Evolutionary conservation across 2,797 vertebrate species (phyloP).

Genomic region (Steatocranus sp.): DNA sequence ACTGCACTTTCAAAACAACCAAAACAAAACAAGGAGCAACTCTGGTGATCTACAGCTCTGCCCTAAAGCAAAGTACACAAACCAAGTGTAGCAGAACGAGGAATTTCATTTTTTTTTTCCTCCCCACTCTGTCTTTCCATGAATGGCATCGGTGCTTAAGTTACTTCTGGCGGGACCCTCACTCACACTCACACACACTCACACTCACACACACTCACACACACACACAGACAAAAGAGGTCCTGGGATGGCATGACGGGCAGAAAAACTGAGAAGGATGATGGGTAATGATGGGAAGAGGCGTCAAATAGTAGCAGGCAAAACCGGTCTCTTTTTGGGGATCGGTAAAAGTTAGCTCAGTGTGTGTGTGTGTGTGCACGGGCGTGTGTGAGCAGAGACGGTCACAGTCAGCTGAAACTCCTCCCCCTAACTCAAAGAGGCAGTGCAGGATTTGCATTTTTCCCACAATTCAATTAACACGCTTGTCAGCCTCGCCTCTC

Average conservation of each 20-base stretch:
- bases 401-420: constrained; percentile 52
- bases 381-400: constrained; percentile 11
- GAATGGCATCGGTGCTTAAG: constrained; percentile 33
- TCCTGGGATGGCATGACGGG: background rate
- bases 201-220: background rate
- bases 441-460: constrained; percentile 73
- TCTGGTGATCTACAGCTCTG: constrained; percentile 35
- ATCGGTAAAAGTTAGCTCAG: constrained; percentile 36
- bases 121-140: constrained; percentile 13
- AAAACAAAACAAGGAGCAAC: constrained; percentile 16
- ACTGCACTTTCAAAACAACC: background rate
- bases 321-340: background rate
- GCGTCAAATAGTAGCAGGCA: background rate
- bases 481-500: constrained; percentile 68
- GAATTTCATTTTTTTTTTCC: constrained; percentile 21
- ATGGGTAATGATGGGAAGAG: background rate
- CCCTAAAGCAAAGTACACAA: constrained; percentile 23
- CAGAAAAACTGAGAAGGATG: background rate
- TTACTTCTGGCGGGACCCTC: background rate
- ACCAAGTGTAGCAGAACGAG: constrained; percentile 50
- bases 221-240: background rate
- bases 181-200: background rate
- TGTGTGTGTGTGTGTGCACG: constrained; percentile 9
- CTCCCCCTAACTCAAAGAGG: constrained; percentile 63
- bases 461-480: constrained; percentile 82